Conservation (phyloP, 2,888 invertebrate genomes). For the Protodeltote pygarga region DNA sequence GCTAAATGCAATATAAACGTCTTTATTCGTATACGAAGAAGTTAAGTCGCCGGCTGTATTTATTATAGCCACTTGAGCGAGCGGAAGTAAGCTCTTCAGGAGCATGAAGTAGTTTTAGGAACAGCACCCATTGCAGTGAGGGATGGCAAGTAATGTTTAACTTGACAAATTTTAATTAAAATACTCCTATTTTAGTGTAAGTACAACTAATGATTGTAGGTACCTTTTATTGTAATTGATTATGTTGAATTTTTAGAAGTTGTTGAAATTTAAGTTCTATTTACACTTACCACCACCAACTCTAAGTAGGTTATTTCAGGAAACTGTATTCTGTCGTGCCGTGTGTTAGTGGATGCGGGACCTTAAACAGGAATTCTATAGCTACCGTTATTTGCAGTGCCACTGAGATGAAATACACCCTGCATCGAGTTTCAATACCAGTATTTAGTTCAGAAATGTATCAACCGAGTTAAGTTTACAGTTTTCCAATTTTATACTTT, state of each 20-base stretch:
- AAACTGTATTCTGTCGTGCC: neutral
- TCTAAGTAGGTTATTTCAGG: neutral
- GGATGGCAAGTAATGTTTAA: neutral
- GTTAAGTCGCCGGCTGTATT: constrained; percentile 62
- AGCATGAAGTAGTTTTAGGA: constrained; percentile 55
- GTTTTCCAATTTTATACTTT: too few relatives aligned
- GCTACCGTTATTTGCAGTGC: constrained; percentile 56
- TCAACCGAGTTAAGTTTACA: constrained; percentile 12
- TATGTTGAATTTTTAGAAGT: too few relatives aligned
- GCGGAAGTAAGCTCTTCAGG: constrained; percentile 66
- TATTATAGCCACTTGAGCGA: constrained; percentile 63
- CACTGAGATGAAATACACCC: constrained; percentile 51
- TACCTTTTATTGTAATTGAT: constrained; percentile 5
- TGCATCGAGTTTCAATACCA: constrained; percentile 36
- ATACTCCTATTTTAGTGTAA: constrained; percentile 1
- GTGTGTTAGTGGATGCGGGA: neutral
- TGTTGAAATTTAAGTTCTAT: constrained; percentile 7
- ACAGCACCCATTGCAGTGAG: constrained; percentile 18
- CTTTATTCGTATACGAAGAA: constrained; percentile 52
- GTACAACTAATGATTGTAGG: neutral
- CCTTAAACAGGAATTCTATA: constrained; percentile 54
- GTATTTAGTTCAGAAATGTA: neutral
- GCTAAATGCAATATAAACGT: constrained; percentile 33
- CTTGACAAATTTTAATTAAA: constrained; percentile 17
- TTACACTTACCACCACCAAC: too few relatives aligned